phyloP scores from a whole-genome alignment of 2,888 invertebrate species.

The Lasioglossum vierecki region DNA sequence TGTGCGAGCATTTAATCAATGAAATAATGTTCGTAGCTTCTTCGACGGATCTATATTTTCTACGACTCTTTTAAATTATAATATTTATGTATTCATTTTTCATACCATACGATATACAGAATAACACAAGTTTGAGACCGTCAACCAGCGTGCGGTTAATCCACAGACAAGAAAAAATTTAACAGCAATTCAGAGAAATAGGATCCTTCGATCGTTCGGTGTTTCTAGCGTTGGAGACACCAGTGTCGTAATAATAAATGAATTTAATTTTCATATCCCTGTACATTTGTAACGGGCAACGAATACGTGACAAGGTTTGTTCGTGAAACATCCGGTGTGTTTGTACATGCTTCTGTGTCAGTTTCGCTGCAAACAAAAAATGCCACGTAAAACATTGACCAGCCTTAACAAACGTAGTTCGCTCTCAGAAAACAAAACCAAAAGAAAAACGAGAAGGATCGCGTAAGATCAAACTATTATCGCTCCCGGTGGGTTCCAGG shows the following conservation, averaged over 20 bases:
- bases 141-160: not conserved
- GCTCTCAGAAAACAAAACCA: not conserved
- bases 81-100: not conserved
- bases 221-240: conserved; percentile 15
- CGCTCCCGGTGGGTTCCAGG: conserved; percentile 85
- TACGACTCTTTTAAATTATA: too few species aligned
- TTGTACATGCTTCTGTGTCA: conserved; percentile 7
- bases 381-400: not conserved
- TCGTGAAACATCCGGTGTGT: not conserved
- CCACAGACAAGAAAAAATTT: not conserved
- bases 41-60: not conserved
- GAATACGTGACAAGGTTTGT: conserved; percentile 14
- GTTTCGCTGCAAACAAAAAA: not conserved
- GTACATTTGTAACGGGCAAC: conserved; percentile 9
- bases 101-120: not conserved
- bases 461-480: conserved; percentile 20
- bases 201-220: not conserved
- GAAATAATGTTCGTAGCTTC: not conserved
- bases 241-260: conserved; percentile 33
- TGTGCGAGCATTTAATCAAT: not conserved
- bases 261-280: conserved; percentile 64
- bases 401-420: conserved; percentile 1
- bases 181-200: not conserved
- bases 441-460: not conserved
- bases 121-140: not conserved